Evolutionary conservation across 2,797 vertebrate genomes (phyloP), one percentile per base, ranked within the genome.

Genomic region (Cottoperca gobio): DNA sequence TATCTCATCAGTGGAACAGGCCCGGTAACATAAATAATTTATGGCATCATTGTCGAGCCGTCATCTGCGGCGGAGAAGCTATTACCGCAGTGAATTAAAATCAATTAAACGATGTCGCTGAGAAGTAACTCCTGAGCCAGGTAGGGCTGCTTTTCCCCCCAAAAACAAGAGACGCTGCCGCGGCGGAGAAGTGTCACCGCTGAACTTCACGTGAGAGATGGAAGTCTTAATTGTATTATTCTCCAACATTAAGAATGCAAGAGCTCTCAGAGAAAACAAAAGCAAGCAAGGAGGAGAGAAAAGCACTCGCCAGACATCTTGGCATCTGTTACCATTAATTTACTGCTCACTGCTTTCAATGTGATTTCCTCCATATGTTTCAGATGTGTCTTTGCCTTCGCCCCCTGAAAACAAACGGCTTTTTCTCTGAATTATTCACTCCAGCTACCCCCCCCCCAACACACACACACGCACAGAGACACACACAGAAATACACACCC

Each of bases 281-380:
- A 92, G 86, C 78, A 52, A 67, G 80, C 64, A 65, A 86, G 72
- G 71, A 83, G 68, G 63, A 82, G 60, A 79, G 83, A 82, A 89
- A 86, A 80, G 76, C 85, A 91, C 85, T 86, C 92, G 90, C 86
- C 95, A 96, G 95, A 96, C 95, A 94, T 90, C 86, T 91, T 73
- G 93, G 93, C 95, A 96, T 96, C 93, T 95, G 82, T 84, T 89
- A 94, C 91, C 90, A 78, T 92, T 95, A 95, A 95, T 95, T 95
- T 96, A 97, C 95, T 95, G 96, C 97, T 86, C 92, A 91, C 72
- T 94, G 94, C 86, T 95, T 96, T 92, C 94, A 94, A 64, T 91
- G 94, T 89, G 91, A 92, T 93, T 94, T 89, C 90, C 88, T 90
- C 86, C 95, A 95, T 94, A 94, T 96, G 95, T 94, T 96, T 95